A percentile compares a stretch with the other conserved stretches of the same genome.
Evolutionary conservation across 1,140 invertebrate species (phyloP).

Genomic region (Drosophila yakuba): DNA sequence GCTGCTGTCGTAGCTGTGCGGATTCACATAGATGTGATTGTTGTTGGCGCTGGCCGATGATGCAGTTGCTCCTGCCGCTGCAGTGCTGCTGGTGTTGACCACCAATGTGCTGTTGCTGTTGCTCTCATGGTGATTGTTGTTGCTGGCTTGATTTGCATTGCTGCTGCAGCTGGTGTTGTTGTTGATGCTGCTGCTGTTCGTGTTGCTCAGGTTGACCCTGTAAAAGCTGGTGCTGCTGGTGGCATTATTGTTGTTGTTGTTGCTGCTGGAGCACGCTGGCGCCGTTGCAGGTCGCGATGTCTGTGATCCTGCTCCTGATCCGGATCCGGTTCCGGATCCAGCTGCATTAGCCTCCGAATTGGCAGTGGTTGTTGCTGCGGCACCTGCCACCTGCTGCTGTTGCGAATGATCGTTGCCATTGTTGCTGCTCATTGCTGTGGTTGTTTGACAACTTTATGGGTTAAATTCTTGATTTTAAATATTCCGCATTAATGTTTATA

Average conservation of each 20-base stretch:
- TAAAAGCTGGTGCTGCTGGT: slow-evolving; percentile 39
- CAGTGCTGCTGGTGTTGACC: slow-evolving; percentile 21
- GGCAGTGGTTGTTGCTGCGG: slow-evolving; percentile 20
- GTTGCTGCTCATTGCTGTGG: slow-evolving; percentile 59
- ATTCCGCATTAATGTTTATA: slow-evolving; percentile 14
- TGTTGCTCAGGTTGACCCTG: slow-evolving; percentile 58
- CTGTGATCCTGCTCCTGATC: slow-evolving; percentile 24
- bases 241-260: slow-evolving; percentile 26
- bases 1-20: slow-evolving; percentile 78
- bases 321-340: slow-evolving; percentile 7
- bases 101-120: slow-evolving; percentile 36
- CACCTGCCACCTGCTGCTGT: slow-evolving; percentile 30
- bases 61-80: slow-evolving; percentile 12
- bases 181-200: slow-evolving; percentile 31
- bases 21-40: slow-evolving; percentile 82
- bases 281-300: slow-evolving; percentile 48
- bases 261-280: slow-evolving; percentile 52
- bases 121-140: slow-evolving; percentile 56
- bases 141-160: slow-evolving; percentile 24
- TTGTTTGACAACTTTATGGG: slow-evolving; percentile 13
- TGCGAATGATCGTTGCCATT: slow-evolving; percentile 56
- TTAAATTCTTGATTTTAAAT: neutral
- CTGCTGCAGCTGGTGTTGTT: slow-evolving; percentile 27
- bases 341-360: slow-evolving; percentile 3
- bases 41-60: slow-evolving; percentile 50